Percentiles rank a stretch among this genome's conserved stretches.
These are phyloP conservation scores for Aricia artaxerxes DNA, from an alignment of 2,888 invertebrate species.

Conservation along the genomic window DNA sequence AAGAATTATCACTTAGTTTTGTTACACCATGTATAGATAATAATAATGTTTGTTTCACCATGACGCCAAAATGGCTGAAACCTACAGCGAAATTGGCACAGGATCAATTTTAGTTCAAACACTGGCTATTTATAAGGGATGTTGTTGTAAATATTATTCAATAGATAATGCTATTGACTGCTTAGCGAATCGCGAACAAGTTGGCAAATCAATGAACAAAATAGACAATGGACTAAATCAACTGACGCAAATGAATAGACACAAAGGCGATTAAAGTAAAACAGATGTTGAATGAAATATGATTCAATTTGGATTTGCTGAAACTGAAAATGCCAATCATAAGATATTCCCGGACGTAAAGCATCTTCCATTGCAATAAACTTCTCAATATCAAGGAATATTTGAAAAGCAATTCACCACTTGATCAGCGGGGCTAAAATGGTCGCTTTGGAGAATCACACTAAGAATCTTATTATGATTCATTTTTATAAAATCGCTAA, in stretches of 20 bases:
- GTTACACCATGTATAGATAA: background rate
- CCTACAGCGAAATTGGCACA: background rate
- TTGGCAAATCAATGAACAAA: conserved; percentile 9
- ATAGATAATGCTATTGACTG: background rate
- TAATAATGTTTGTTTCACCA: background rate
- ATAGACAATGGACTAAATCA: conserved; percentile 6
- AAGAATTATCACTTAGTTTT: too few species aligned
- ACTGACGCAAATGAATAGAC: background rate
- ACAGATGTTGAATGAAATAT: background rate
- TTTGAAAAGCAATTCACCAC: too few species aligned
- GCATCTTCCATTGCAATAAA: background rate
- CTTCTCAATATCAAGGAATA: too few species aligned
- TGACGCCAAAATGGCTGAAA: conserved; percentile 17
- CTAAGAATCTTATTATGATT: too few species aligned
- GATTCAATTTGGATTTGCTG: background rate
- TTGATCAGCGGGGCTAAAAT: too few species aligned
- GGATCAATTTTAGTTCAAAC: conserved; percentile 2
- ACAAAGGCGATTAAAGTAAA: background rate
- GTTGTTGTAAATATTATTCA: conserved; percentile 11
- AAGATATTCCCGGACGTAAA: background rate
- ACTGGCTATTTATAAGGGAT: background rate
- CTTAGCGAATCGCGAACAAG: conserved; percentile 8
- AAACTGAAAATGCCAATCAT: conserved; percentile 3
- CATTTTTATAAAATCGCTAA: too few species aligned
- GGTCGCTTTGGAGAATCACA: too few species aligned